Evolutionary conservation across 2,113 vertebrate species (phyloP).

Genomic region (Cheirogaleus medius): DNA sequence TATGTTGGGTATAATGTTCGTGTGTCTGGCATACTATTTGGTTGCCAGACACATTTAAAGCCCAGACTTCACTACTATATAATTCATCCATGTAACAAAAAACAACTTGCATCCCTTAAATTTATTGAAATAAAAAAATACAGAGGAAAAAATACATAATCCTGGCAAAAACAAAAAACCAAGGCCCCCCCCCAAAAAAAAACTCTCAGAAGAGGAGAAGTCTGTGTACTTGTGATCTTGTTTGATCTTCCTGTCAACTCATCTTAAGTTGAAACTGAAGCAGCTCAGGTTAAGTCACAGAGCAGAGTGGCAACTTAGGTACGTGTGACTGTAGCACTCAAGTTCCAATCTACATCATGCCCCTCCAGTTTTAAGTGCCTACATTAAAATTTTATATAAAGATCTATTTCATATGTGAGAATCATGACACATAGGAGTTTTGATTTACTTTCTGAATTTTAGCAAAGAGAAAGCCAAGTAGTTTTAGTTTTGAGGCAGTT

Average conservation of each 20-base stretch:
- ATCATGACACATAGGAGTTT: neutral
- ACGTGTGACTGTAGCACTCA: neutral
- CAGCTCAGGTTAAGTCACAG: neutral
- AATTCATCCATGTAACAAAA: too few relatives aligned
- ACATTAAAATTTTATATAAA: neutral
- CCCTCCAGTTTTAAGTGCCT: neutral
- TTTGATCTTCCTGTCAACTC: too few relatives aligned
- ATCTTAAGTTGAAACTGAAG: neutral
- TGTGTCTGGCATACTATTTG: too few relatives aligned
- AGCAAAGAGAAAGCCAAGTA: neutral
- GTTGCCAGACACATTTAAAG: too few relatives aligned
- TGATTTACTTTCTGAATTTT: neutral
- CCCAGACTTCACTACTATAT: too few relatives aligned
- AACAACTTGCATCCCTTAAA: too few relatives aligned
- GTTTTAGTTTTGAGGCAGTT: neutral
- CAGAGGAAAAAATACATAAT: too few relatives aligned
- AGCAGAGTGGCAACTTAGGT: neutral
- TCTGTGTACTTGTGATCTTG: neutral
- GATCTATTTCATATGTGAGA: neutral
- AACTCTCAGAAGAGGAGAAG: too few relatives aligned
- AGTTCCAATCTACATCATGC: neutral
- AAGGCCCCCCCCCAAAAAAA: too few relatives aligned
- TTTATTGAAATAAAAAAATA: too few relatives aligned
- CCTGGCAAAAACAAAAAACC: too few relatives aligned
- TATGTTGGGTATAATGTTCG: too few relatives aligned